phyloP scores from a whole-genome alignment of 2,888 invertebrate species.

The Phaedon cochleariae region DNA sequence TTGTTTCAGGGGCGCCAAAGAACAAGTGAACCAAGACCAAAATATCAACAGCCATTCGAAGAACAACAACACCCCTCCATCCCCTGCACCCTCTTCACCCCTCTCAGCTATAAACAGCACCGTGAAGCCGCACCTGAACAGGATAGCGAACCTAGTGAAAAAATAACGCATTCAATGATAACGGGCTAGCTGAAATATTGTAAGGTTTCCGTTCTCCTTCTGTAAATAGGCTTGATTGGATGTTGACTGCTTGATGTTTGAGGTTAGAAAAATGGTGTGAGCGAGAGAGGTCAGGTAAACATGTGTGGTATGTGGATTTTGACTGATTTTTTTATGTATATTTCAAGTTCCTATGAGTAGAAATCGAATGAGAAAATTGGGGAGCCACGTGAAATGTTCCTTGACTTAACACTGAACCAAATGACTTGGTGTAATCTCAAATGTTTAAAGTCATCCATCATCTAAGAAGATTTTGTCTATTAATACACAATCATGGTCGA shows the following conservation, averaged over 20 bases:
- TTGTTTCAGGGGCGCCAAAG: constrained; percentile 64
- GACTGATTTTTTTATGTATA: neutral
- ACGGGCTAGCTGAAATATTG: neutral
- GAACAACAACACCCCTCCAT: constrained; percentile 59
- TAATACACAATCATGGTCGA: no score
- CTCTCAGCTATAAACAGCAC: constrained; percentile 58
- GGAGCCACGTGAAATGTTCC: neutral
- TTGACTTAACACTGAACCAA: neutral
- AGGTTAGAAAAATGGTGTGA: neutral
- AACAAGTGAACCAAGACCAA: constrained; percentile 63
- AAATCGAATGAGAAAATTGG: neutral
- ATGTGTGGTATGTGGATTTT: neutral
- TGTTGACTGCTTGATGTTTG: constrained; percentile 11
- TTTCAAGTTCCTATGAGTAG: neutral
- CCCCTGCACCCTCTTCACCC: constrained; percentile 59
- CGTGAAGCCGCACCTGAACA: constrained; percentile 61
- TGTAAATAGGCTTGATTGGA: constrained; percentile 29
- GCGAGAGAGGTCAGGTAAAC: neutral
- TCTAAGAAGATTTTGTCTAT: no score
- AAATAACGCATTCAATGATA: constrained; percentile 56
- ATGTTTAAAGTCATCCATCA: no score
- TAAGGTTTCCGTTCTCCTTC: constrained; percentile 17
- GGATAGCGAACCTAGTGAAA: constrained; percentile 63
- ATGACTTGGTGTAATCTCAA: no score
- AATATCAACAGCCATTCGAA: constrained; percentile 51